phyloP scores from a whole-genome alignment of 2,113 vertebrate genomes.

The Prochilodus magdalenae region DNA sequence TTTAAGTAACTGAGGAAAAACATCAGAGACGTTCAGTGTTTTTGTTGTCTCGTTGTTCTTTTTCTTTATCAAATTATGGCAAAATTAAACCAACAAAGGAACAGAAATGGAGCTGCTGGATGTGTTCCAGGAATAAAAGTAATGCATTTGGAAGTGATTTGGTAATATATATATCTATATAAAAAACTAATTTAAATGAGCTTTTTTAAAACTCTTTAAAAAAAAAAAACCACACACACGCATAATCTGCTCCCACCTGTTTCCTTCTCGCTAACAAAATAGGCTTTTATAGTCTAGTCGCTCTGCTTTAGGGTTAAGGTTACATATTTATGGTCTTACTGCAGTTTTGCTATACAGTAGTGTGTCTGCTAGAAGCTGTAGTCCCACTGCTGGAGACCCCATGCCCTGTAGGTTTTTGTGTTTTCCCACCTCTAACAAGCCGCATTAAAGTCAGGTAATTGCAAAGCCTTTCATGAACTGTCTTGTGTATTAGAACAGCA shows the following conservation, averaged over 20 bases:
- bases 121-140: neutral
- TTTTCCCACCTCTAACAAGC: neutral
- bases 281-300: neutral
- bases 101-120: slow-evolving; percentile 4
- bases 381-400: neutral
- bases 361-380: neutral
- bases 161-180: neutral
- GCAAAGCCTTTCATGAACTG: neutral
- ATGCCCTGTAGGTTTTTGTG: neutral
- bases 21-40: neutral
- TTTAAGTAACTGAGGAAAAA: slow-evolving; percentile 12
- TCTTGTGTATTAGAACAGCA: neutral
- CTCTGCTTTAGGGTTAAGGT: neutral
- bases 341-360: neutral
- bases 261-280: neutral
- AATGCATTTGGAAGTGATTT: slow-evolving; percentile 17
- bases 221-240: too few species aligned
- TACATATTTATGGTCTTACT: neutral
- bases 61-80: neutral
- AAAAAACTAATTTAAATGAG: slow-evolving; percentile 6
- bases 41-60: slow-evolving; percentile 2
- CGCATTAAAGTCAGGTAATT: neutral
- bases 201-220: neutral
- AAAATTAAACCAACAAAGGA: slow-evolving; percentile 11
- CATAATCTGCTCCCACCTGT: neutral